Evolutionary conservation across 2,113 vertebrate genomes (phyloP), one percentile per base, ranked within the genome.

Genomic region (Fukomys damarensis): DNA sequence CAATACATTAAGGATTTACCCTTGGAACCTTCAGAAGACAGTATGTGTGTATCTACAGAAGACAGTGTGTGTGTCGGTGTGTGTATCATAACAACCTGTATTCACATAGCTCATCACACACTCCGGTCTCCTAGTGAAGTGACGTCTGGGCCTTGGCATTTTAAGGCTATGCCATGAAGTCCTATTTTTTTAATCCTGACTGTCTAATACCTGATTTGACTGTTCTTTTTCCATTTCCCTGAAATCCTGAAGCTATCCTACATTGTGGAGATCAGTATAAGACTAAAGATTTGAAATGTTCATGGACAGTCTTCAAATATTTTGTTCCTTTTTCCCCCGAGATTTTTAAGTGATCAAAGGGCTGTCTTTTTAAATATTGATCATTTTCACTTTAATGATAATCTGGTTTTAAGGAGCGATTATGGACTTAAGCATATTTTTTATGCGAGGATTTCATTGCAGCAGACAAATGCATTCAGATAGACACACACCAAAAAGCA

Each of bases 341-440:
- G n/a, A 11, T 56, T 14, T 56, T 56, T 56, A n/a, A n/a, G n/a
- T n/a, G n/a, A n/a, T n/a, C n/a, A n/a, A n/a, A n/a, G n/a, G n/a
- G n/a, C 2, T 89, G 6, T 94, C 12, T 38, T 86, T 89, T 96
- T 92, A 89, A 79, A 92, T 96, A 94, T 94, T 70, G 0, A 93
- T 96, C 97, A 49, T 97, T 98, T 98, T 93, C 5, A 96, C 96
- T 98, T 98, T 72, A 95, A 96, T 96, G 19, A 72, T 52, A 46
- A 72, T 81, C 59, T 1, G 0, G 93, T 49, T 76, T 49, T 59
- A 30, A 8, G 1, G 52, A 30, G 24, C 24, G 46, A 77, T 5
- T 26, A 26, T 19, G 12, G 38, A n/a, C 7, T 88, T 70, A 17
- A 0, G 12, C 35, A 43, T 61, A 52, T 59, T 79, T 90, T 98